Conservation (phyloP, 2,113 vertebrate species). For the Syngnathus typhle region DNA sequence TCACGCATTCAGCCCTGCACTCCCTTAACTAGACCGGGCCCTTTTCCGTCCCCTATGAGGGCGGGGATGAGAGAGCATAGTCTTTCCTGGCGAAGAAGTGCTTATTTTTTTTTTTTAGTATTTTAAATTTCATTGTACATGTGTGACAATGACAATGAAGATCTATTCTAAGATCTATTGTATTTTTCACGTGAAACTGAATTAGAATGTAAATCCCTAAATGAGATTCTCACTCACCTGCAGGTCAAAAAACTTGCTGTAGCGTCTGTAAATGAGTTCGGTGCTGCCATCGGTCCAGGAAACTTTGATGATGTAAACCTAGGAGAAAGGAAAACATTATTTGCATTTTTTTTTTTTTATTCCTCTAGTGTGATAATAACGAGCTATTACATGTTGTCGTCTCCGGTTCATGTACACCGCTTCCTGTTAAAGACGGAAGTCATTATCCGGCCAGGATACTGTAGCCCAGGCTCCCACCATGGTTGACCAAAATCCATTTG, state of each 20-base stretch:
- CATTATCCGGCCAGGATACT: constrained; percentile 1
- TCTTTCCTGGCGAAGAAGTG: neutral
- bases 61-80: constrained; percentile 21
- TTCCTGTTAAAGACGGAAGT: constrained; percentile 29
- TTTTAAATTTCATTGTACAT: no score
- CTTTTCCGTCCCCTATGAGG: constrained; percentile 38
- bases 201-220: neutral
- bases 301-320: constrained; percentile 99
- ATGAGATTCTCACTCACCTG: constrained; percentile 74
- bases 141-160: no score
- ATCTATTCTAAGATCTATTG: no score
- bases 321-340: constrained; percentile 25
- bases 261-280: constrained; percentile 90
- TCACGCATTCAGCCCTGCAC: constrained; percentile 39
- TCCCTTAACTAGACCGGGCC: constrained; percentile 32
- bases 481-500: neutral
- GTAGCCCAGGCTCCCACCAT: neutral
- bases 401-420: constrained; percentile 12
- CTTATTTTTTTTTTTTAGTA: no score
- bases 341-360: neutral
- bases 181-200: neutral
- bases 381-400: constrained; percentile 13
- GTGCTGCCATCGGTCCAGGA: constrained; percentile 89
- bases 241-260: constrained; percentile 98
- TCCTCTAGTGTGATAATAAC: neutral